Percentiles rank a stretch among this genome's conserved stretches.
Evolutionary conservation across 1,140 invertebrate species (phyloP).

Genomic region (Drosophila repleta): DNA sequence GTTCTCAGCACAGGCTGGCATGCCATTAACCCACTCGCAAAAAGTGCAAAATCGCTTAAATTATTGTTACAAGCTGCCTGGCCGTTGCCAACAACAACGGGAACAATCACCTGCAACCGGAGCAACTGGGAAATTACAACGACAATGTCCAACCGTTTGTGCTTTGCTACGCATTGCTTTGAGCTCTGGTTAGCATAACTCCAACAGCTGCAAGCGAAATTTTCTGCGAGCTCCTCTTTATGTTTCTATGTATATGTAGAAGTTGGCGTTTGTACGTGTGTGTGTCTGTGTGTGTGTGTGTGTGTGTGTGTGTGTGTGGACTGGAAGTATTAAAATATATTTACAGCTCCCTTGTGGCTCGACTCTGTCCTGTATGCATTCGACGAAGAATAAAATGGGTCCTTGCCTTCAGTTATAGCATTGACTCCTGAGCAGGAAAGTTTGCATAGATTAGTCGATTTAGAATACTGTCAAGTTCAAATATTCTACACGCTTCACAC

Average conservation of each 20-base stretch:
- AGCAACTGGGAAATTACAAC: neutral
- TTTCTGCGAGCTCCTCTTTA: constrained; percentile 32
- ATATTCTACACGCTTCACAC: too few species aligned
- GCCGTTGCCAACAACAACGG: constrained; percentile 29
- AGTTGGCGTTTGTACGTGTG: neutral
- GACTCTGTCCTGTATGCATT: too few species aligned
- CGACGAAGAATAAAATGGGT: too few species aligned
- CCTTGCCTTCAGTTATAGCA: too few species aligned
- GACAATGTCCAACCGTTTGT: constrained; percentile 43
- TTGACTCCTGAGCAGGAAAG: neutral
- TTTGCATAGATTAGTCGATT: neutral
- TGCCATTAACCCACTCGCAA: constrained; percentile 71
- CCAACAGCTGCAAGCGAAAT: constrained; percentile 61
- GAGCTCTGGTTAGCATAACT: constrained; percentile 73
- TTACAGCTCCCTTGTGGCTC: constrained; percentile 4
- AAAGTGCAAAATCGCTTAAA: constrained; percentile 71
- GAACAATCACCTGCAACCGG: constrained; percentile 19
- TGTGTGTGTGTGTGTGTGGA: neutral
- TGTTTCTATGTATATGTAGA: constrained; percentile 1
- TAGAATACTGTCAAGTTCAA: too few species aligned
- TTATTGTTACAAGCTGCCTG: constrained; percentile 70
- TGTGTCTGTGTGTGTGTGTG: neutral
- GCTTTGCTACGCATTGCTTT: constrained; percentile 64
- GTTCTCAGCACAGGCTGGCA: constrained; percentile 10
- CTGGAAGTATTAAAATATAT: constrained; percentile 6